These are phyloP conservation scores for Globia sparganii DNA, from an alignment of 2,888 invertebrate genomes.

Conservation along the genomic window DNA sequence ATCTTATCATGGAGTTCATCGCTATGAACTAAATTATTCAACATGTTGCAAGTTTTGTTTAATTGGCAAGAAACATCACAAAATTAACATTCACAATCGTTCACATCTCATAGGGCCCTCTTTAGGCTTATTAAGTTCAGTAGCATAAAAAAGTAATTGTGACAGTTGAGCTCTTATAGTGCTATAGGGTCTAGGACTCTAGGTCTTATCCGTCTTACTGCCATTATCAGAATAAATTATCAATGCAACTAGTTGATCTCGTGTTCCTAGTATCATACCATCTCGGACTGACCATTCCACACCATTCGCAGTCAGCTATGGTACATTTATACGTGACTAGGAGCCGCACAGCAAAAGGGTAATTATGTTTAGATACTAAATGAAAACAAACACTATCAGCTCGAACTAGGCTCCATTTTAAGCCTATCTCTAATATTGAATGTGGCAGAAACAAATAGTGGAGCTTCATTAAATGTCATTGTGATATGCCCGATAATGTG, in stretches of 20 bases:
- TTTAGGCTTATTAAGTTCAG: no score
- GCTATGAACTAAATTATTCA: conserved; percentile 2
- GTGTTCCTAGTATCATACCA: background rate
- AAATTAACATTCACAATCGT: background rate
- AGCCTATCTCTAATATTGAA: conserved; percentile 60
- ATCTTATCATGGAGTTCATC: background rate
- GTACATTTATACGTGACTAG: conserved; percentile 43
- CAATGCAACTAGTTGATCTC: background rate
- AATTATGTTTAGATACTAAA: conserved; percentile 45
- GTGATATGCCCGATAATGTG: conserved; percentile 42
- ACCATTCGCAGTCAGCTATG: background rate
- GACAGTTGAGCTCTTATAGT: background rate
- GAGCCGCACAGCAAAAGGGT: conserved; percentile 27
- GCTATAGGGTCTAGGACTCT: background rate
- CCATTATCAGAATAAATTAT: background rate
- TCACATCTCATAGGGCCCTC: background rate
- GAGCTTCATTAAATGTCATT: conserved; percentile 46
- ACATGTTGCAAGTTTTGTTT: background rate
- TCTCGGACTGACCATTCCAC: conserved; percentile 1
- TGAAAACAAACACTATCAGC: conserved; percentile 48
- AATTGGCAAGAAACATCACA: background rate
- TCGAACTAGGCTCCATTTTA: conserved; percentile 35
- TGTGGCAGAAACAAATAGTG: conserved; percentile 55
- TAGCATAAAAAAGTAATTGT: no score
- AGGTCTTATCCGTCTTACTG: background rate